A percentile compares a stretch with the other conserved stretches of the same genome.
These are phyloP conservation scores for Campoletis raptor DNA, from an alignment of 2,888 invertebrate genomes.

Conservation along the genomic window DNA sequence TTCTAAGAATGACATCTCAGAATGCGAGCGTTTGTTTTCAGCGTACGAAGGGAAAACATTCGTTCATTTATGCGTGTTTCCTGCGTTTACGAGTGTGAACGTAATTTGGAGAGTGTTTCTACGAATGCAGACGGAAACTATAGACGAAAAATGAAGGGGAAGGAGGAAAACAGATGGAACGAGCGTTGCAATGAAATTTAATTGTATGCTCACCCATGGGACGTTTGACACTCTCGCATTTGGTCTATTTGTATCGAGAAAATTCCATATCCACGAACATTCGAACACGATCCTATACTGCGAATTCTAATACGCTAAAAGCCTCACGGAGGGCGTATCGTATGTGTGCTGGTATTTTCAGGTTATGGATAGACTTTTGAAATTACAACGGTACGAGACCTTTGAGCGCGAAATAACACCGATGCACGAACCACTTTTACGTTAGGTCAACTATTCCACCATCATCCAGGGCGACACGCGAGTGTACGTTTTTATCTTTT, in stretches of 20 bases:
- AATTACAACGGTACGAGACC: constrained; percentile 27
- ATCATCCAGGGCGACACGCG: constrained; percentile 8
- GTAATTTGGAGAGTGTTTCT: constrained; percentile 56
- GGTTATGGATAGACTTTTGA: constrained; percentile 23
- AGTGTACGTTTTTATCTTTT: neutral
- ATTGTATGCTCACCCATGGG: neutral
- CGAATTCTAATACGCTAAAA: constrained; percentile 61
- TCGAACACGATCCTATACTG: constrained; percentile 32
- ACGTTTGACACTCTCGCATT: constrained; percentile 8
- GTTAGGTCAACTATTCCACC: constrained; percentile 21
- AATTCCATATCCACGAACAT: constrained; percentile 16
- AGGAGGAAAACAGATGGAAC: neutral
- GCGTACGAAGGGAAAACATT: neutral
- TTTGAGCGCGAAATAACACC: constrained; percentile 24
- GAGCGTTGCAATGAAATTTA: constrained; percentile 40
- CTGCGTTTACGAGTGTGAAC: constrained; percentile 9
- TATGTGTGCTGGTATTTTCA: constrained; percentile 12
- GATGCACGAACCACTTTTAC: constrained; percentile 35
- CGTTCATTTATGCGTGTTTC: constrained; percentile 13
- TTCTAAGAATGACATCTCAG: constrained; percentile 4
- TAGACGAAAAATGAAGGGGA: neutral
- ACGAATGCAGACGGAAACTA: constrained; percentile 5
- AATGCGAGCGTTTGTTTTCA: neutral
- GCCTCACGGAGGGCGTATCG: constrained; percentile 26
- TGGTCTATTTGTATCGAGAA: constrained; percentile 31